Evolutionary conservation across 2,888 invertebrate genomes (phyloP).

Genomic region (Epicampocera succincta): DNA sequence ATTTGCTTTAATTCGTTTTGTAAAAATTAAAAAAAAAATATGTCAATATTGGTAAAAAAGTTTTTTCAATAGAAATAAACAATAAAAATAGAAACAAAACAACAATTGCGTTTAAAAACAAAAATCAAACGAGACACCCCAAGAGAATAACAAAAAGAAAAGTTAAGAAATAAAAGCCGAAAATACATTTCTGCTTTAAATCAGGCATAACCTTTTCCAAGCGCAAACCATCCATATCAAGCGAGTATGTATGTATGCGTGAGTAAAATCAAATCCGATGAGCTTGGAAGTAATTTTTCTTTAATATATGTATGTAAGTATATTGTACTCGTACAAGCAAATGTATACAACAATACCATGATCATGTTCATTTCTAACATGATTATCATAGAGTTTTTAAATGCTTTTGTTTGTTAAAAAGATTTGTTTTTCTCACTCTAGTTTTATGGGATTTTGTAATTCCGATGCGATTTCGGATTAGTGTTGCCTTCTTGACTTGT

Average conservation of each 20-base stretch:
- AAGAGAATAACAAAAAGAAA: slow-evolving; percentile 45
- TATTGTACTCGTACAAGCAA: no score
- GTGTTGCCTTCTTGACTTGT: background rate
- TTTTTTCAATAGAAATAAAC: slow-evolving; percentile 45
- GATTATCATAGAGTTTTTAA: background rate
- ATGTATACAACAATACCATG: background rate
- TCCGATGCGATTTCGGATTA: background rate
- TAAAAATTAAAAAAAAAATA: slow-evolving; percentile 42
- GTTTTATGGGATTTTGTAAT: background rate
- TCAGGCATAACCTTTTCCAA: background rate
- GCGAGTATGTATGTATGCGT: background rate
- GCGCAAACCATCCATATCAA: background rate
- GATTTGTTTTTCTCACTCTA: background rate
- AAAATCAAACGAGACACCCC: slow-evolving; percentile 46
- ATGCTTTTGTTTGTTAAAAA: slow-evolving; percentile 14
- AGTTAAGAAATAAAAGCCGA: slow-evolving; percentile 26
- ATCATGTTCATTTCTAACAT: background rate
- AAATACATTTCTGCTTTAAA: background rate
- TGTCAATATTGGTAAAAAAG: slow-evolving; percentile 59
- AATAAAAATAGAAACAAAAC: slow-evolving; percentile 59
- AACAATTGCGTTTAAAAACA: slow-evolving; percentile 57
- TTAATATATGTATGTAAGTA: background rate
- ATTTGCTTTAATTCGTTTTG: slow-evolving; percentile 42
- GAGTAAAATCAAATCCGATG: background rate
- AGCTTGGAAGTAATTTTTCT: background rate